Percentiles rank a stretch among this genome's conserved stretches.
These are phyloP conservation scores for Caloenas nicobarica DNA, from an alignment of 2,113 vertebrate genomes.

Conservation along the genomic window DNA sequence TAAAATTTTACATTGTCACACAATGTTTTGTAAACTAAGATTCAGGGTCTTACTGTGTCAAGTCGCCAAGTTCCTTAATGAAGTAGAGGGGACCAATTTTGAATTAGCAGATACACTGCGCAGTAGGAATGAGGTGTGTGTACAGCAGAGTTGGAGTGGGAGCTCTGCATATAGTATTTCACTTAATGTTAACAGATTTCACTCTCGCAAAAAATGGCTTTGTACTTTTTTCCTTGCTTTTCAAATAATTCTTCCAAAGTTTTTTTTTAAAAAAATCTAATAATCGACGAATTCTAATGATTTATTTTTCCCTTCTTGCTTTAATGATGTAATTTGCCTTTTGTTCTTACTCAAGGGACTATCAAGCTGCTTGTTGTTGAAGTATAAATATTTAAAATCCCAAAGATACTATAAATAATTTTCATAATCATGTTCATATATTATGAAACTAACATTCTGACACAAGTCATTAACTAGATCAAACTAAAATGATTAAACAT, in stretches of 20 bases:
- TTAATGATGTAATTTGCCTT: background rate
- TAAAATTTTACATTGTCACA: background rate
- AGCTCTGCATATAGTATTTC: background rate
- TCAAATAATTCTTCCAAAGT: background rate
- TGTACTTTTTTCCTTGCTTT: background rate
- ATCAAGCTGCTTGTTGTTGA: background rate
- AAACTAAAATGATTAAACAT: background rate
- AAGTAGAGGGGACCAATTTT: background rate
- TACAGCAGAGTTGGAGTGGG: background rate
- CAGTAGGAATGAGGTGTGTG: background rate
- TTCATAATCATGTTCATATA: background rate
- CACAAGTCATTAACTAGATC: background rate
- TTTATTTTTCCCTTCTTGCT: background rate
- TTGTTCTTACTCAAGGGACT: background rate
- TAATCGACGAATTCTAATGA: background rate
- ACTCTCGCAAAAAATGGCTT: background rate
- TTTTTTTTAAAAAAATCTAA: background rate
- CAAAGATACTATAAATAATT: background rate
- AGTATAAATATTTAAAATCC: background rate
- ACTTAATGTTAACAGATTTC: background rate
- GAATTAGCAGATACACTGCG: background rate
- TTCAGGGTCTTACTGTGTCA: background rate
- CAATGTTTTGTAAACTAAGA: background rate
- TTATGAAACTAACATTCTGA: background rate
- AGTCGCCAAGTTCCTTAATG: background rate